Evolutionary conservation across 1,140 invertebrate species (phyloP).

Genomic region (Drosophila eugracilis): DNA sequence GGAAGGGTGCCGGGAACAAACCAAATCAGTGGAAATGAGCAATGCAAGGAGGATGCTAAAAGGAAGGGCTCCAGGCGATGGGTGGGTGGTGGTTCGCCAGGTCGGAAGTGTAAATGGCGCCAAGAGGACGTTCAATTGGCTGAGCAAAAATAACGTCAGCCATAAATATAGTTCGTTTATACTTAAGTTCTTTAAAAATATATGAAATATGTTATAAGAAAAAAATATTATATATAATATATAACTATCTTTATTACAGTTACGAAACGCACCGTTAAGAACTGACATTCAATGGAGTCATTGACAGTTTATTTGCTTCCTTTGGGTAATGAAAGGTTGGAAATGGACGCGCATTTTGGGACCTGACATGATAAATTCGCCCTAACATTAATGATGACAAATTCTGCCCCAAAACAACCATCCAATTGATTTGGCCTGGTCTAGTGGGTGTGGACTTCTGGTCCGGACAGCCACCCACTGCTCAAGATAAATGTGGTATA

Average conservation of each 20-base stretch:
- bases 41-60: slow-evolving; percentile 16
- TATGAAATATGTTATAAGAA: no score
- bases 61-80: slow-evolving; percentile 4
- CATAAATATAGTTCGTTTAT: no score
- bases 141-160: slow-evolving; percentile 1
- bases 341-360: slow-evolving; percentile 37
- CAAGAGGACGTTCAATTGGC: slow-evolving; percentile 44
- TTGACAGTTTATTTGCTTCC: slow-evolving; percentile 54
- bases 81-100: slow-evolving; percentile 1
- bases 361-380: slow-evolving; percentile 48
- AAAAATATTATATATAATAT: no score
- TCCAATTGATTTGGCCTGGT: slow-evolving; percentile 47
- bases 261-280: slow-evolving; percentile 5
- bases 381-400: slow-evolving; percentile 63
- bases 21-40: slow-evolving; percentile 64
- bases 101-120: slow-evolving; percentile 69
- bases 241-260: no score
- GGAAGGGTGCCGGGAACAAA: slow-evolving; percentile 38
- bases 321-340: slow-evolving; percentile 65
- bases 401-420: slow-evolving; percentile 30
- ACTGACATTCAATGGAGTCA: slow-evolving; percentile 29
- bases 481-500: slow-evolving; percentile 17
- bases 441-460: slow-evolving; percentile 29
- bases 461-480: slow-evolving; percentile 10
- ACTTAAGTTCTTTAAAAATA: no score